A percentile compares a stretch with the other conserved stretches of the same genome.
These are phyloP conservation scores for Solenopsis invicta DNA, from an alignment of 1,140 invertebrate genomes.

Conservation along the genomic window DNA sequence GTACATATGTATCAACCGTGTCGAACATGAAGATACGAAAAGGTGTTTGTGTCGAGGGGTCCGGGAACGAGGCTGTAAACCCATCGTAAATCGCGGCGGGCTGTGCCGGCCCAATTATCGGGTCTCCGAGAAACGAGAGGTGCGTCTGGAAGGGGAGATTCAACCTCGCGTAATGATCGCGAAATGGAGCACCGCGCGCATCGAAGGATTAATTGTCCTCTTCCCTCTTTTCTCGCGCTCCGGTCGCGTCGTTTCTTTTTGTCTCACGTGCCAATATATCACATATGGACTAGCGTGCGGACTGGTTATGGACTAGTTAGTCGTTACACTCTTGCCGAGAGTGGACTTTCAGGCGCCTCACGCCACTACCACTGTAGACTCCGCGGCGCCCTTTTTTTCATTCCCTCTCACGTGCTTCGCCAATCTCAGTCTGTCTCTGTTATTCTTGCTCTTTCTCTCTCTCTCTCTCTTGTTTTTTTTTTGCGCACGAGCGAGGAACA, in stretches of 20 bases:
- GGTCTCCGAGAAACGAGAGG: background rate
- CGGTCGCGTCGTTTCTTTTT: slow-evolving; percentile 18
- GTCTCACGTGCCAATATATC: slow-evolving; percentile 38
- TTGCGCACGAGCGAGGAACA: slow-evolving; percentile 4
- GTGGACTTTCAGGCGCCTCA: slow-evolving; percentile 80
- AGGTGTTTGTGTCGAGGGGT: background rate
- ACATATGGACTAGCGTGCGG: slow-evolving; percentile 62
- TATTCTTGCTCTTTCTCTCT: background rate
- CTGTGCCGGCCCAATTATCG: slow-evolving; percentile 26
- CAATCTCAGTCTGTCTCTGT: background rate
- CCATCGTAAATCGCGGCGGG: slow-evolving; percentile 19
- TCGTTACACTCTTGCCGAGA: slow-evolving; percentile 62
- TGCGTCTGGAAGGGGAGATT: slow-evolving; percentile 1
- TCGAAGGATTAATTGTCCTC: slow-evolving; percentile 36
- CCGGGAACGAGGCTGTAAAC: background rate
- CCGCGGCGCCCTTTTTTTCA: slow-evolving; percentile 67
- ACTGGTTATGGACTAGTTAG: slow-evolving; percentile 73
- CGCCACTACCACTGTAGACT: slow-evolving; percentile 74
- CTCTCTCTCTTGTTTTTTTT: slow-evolving; percentile 16
- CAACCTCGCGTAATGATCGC: slow-evolving; percentile 40
- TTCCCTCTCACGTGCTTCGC: background rate
- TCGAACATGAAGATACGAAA: background rate
- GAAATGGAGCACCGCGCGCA: slow-evolving; percentile 24
- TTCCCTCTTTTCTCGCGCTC: no score
- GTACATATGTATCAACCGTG: background rate